Evolutionary conservation across 2,113 vertebrate genomes (phyloP), one percentile per base, ranked within the genome.

Genomic region (Montifringilla adamsi): DNA sequence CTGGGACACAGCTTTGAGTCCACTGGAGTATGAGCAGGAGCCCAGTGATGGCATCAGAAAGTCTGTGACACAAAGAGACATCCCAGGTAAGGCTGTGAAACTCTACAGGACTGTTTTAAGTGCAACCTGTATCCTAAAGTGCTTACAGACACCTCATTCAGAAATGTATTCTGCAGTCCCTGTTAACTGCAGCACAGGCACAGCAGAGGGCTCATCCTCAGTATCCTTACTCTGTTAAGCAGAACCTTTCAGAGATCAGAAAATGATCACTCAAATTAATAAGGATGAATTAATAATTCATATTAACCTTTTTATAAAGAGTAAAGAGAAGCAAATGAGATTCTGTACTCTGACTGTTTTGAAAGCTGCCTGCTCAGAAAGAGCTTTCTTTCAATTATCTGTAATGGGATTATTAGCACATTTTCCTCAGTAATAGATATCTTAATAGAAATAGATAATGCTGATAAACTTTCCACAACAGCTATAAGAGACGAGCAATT

Each of bases 91-190:
- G 35, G 18, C 47, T 43, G 14, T 11, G 47, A 85, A 90, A 62
- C 47, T 87, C 62, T 30, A 19, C 21, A 10, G 5, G 30, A 27
- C 39, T 46, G 15, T 12, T 47, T 39, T 15, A 67, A 39, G 28
- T 16, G 43, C 0, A 0, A 50, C 20, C n/a, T 31, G 10, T 20
- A 16, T 23, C 47, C 66, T 63, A 3, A 74, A 41, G 26, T 31
- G 47, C n/a, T 30, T n/a, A 28, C 14, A 44, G 60, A 49, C 24
- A n/a, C 31, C 37, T 70, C 41, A n/a, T 10, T 33, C 55, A 23
- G 26, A 77, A 59, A 81, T 19, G 10, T 7, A 6, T 3, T 9
- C 75, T 31, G 37, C 56, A 23, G 50, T 31, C 53, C 26, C 44
- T 39, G 28, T 4, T 27, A 49, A n/a, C 66, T 78, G 44, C 59